Evolutionary conservation across 2,113 vertebrate genomes (phyloP).

Genomic region (Cyphomyrus discorhynchus): DNA sequence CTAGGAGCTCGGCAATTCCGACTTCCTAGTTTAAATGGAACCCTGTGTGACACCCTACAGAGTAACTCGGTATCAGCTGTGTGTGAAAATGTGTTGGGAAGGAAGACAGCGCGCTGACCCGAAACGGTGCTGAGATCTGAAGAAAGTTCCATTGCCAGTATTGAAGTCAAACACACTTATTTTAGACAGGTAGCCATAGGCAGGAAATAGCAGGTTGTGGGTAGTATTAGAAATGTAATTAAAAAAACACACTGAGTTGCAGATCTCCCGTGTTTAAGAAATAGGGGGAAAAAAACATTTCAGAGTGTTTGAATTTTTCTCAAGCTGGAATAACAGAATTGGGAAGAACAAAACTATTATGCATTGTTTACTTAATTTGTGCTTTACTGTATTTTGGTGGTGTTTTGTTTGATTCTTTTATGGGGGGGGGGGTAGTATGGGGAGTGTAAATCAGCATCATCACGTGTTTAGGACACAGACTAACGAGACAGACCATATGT

Average conservation of each 20-base stretch:
- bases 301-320: not conserved
- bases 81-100: not conserved
- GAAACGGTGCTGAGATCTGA: not conserved
- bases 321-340: not conserved
- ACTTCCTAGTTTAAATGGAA: not conserved
- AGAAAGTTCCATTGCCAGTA: slow-evolving; percentile 25
- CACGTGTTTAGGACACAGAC: not conserved
- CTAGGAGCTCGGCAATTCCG: no score
- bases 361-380: not conserved
- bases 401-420: not conserved
- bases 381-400: not conserved
- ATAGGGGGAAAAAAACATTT: not conserved
- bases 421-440: not conserved
- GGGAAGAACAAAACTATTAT: not conserved
- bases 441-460: not conserved
- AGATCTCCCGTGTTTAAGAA: not conserved
- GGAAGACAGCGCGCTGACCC: not conserved
- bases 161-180: slow-evolving; percentile 17
- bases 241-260: not conserved
- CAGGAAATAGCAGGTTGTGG: not conserved
- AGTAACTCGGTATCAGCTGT: not conserved
- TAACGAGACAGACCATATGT: not conserved
- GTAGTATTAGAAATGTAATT: not conserved
- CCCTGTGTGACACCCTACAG: not conserved
- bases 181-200: not conserved